Evolutionary conservation across 2,113 vertebrate species (phyloP).

Genomic region (Nesogale talazaci): DNA sequence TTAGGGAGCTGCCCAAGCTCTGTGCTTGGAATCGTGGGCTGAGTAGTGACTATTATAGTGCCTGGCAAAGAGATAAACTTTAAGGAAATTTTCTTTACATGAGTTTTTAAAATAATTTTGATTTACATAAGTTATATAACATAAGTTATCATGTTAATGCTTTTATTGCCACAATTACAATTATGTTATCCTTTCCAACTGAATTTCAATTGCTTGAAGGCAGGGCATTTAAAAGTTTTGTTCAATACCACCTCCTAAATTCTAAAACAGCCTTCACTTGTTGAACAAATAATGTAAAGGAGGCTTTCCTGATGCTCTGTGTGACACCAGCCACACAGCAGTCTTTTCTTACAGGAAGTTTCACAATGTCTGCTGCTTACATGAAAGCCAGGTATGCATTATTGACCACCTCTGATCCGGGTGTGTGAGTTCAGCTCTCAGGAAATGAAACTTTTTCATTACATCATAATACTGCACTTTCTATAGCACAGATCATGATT

Average conservation of each 20-base stretch:
- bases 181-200: background rate
- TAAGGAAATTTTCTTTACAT: no score
- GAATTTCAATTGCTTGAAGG: background rate
- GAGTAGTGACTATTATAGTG: background rate
- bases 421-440: background rate
- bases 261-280: background rate
- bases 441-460: conserved; percentile 5
- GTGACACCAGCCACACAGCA: background rate
- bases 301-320: background rate
- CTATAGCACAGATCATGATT: background rate
- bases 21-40: conserved; percentile 85
- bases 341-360: background rate
- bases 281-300: background rate
- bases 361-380: conserved; percentile 11
- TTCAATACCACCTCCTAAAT: background rate
- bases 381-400: background rate
- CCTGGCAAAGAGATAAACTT: background rate
- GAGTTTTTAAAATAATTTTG: no score
- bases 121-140: background rate
- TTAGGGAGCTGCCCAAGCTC: conserved; percentile 81
- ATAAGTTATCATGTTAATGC: background rate
- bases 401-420: background rate
- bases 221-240: background rate
- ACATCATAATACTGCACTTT: background rate
- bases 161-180: background rate